A percentile compares a stretch with the other conserved stretches of the same genome.
phyloP scores from a whole-genome alignment of 1,140 invertebrate species.

The Glomeris maerens region DNA sequence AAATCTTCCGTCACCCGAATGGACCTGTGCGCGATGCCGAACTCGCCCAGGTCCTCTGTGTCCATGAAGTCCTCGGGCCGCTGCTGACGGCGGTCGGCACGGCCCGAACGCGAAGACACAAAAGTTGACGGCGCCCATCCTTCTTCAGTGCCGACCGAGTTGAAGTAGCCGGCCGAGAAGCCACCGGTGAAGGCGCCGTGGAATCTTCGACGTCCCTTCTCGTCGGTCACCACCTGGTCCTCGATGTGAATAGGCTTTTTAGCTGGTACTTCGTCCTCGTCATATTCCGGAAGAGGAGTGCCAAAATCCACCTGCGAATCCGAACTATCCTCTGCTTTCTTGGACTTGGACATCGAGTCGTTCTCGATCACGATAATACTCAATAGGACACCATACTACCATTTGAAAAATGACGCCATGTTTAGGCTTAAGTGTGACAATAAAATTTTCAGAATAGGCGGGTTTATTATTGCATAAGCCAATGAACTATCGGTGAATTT shows the following conservation, averaged over 20 bases:
- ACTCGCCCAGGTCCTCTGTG: slow-evolving; percentile 86
- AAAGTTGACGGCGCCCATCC: slow-evolving; percentile 87
- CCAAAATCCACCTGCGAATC: too few species aligned
- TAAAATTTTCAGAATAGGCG: too few species aligned
- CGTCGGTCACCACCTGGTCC: slow-evolving; percentile 82
- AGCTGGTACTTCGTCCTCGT: slow-evolving; percentile 56
- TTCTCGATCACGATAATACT: too few species aligned
- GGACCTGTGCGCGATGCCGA: slow-evolving; percentile 83
- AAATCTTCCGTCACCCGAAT: slow-evolving; percentile 64
- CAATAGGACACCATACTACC: too few species aligned
- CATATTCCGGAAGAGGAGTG: too few species aligned
- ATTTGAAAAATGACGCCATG: too few species aligned
- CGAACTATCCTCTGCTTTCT: too few species aligned
- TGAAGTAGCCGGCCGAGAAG: slow-evolving; percentile 95
- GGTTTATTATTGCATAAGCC: too few species aligned
- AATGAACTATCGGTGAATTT: too few species aligned
- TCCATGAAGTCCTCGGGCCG: slow-evolving; percentile 95
- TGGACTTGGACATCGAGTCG: too few species aligned
- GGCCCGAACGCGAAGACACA: slow-evolving; percentile 67
- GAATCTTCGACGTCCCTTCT: slow-evolving; percentile 76
- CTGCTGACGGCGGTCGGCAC: slow-evolving; percentile 36
- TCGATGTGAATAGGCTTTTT: slow-evolving; percentile 69
- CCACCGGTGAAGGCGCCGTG: slow-evolving; percentile 99
- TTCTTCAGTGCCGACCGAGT: slow-evolving; percentile 88
- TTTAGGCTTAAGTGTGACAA: too few species aligned